Base-by-base conservation (phyloP, 1,140 invertebrate species). In the Calycopis cecrops region DNA sequence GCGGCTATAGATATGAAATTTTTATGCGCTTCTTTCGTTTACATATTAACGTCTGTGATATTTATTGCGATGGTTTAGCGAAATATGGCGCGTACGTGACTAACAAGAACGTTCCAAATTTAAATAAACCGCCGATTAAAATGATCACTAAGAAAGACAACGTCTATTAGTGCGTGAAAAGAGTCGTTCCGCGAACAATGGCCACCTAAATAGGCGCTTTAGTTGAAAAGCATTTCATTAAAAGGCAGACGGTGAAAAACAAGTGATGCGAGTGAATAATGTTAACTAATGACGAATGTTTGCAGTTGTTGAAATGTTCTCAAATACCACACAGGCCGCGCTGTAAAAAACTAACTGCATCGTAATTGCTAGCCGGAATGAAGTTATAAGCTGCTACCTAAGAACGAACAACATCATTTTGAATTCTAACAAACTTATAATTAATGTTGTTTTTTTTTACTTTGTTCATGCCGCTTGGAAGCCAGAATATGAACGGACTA, bases 241-340 rank as follows among this genome's bases (percentile, higher is more conserved):
- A 70, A 71, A 77, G 59, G 63, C 69, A 75, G 69, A 81, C 72
- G 71, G 51, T 63, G 62, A 79, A 81, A 81, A 79, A 74, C 69
- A 67, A 67, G 57, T 62, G 62, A 69, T 66, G 60, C 69, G 58
- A 73, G 60, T 70, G 69, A 74, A 76, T 73, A 78, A 77, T 79
- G 71, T 75, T 69, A 79, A 71, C 75, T 79, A 79, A 82, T 78
- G 76, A 78, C 68, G 76, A 76, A 79, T 76, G 71, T 76, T 79
- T 72, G 67, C 63, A 71, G 71, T 79, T 72, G 72, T 74, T 67
- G 63, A 66, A 67, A 70, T 69, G 64, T 74, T 70, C 62, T 58
- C 62, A 66, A 76, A 77, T 72, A 57, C 60, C 74, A 62, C 61
- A 67, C 63, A 51, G 65, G 59, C 56, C 55, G 55, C 55, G 55